Evolutionary conservation across 2,888 invertebrate species (phyloP).

Genomic region (Euplagia quadripunctaria): DNA sequence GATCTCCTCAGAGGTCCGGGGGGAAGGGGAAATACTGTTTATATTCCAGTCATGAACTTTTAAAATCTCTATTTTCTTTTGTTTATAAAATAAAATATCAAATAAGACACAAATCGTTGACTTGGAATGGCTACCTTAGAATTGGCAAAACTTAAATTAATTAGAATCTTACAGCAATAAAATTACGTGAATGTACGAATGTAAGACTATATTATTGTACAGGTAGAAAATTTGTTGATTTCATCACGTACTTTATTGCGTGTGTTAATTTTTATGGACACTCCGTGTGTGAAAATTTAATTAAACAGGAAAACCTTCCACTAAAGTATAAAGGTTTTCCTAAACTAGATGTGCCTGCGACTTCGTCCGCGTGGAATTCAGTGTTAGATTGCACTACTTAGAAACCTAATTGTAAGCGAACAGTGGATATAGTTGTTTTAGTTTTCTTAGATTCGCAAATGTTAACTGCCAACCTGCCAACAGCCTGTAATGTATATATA

Average conservation of each 20-base stretch:
- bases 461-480: too few relatives aligned
- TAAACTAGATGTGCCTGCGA: not conserved
- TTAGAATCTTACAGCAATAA: conserved; percentile 19
- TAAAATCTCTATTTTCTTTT: too few relatives aligned
- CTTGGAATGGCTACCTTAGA: conserved; percentile 20
- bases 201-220: not conserved
- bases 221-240: not conserved
- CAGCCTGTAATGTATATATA: too few relatives aligned
- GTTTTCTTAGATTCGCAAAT: too few relatives aligned
- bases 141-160: conserved; percentile 45
- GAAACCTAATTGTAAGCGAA: too few relatives aligned
- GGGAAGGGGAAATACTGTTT: too few relatives aligned
- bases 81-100: not conserved
- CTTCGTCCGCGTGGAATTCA: too few relatives aligned
- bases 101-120: conserved; percentile 9
- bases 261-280: not conserved
- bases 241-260: not conserved
- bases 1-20: too few relatives aligned
- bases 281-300: not conserved
- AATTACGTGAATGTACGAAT: not conserved
- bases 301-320: not conserved
- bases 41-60: too few relatives aligned
- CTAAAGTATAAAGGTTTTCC: not conserved
- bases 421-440: too few relatives aligned
- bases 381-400: too few relatives aligned